These are phyloP conservation scores for Meta bourneti DNA, from an alignment of 2,888 invertebrate genomes.

Conservation along the genomic window DNA sequence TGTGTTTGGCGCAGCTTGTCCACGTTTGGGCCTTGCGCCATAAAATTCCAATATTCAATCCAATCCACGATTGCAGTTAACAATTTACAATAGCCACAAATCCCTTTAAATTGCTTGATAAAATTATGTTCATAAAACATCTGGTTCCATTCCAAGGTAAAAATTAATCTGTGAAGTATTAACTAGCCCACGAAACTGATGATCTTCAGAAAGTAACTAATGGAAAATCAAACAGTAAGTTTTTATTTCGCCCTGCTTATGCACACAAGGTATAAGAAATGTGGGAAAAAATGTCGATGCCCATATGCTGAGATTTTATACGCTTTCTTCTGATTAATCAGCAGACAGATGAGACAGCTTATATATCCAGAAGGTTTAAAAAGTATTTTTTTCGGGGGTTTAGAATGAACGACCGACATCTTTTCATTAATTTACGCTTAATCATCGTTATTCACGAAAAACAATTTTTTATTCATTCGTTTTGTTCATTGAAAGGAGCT, in stretches of 20 bases:
- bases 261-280: not conserved
- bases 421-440: slow-evolving; percentile 53
- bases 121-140: not conserved
- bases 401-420: slow-evolving; percentile 17
- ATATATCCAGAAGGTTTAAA: slow-evolving; percentile 7
- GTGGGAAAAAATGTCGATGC: not conserved
- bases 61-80: no score
- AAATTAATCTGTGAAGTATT: not conserved
- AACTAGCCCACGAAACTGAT: not conserved
- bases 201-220: not conserved
- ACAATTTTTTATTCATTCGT: slow-evolving; percentile 2
- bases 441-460: slow-evolving; percentile 30
- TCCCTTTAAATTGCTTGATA: no score
- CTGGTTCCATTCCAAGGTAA: not conserved
- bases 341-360: slow-evolving; percentile 2
- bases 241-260: not conserved
- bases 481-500: slow-evolving; percentile 7
- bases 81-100: no score
- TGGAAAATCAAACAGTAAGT: not conserved
- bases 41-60: no score
- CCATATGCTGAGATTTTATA: slow-evolving; percentile 13
- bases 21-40: no score
- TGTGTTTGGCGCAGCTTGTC: no score
- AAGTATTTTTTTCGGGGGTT: slow-evolving; percentile 4
- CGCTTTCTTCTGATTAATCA: slow-evolving; percentile 18